Percentiles rank a stretch among this genome's conserved stretches.
Conservation (phyloP, 30 jellyfish, hydroid and myxozoan genomes). For the Pseudorhiza aurosa region DNA sequence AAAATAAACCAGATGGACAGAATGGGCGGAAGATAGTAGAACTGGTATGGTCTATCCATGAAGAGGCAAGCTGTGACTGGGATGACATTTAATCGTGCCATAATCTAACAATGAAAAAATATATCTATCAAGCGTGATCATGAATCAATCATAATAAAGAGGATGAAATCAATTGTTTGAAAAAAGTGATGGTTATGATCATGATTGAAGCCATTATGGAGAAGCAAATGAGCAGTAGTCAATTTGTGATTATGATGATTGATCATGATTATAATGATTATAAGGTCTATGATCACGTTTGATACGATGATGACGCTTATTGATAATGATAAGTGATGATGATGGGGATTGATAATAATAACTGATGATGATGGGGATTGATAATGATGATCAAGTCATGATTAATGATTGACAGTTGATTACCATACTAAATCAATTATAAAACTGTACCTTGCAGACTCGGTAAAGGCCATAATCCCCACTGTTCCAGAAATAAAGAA, state of each 20-base stretch:
- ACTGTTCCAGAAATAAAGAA: constrained; percentile 70
- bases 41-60: constrained; percentile 94
- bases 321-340: background rate
- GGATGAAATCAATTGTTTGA: background rate
- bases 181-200: background rate
- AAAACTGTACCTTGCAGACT: constrained; percentile 80
- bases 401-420: background rate
- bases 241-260: background rate
- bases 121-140: background rate
- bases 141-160: background rate
- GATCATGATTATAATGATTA: background rate
- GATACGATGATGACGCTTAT: background rate
- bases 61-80: constrained; percentile 74
- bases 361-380: background rate
- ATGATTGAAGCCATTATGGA: background rate
- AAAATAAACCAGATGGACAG: constrained; percentile 84
- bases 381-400: background rate
- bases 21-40: constrained; percentile 72
- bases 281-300: background rate
- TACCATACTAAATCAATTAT: too few species aligned
- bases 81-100: constrained; percentile 74
- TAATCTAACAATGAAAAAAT: constrained; percentile 27
- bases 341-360: background rate
- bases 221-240: background rate
- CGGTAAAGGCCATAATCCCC: constrained; percentile 83